Conservation (phyloP, 2,888 invertebrate genomes). For the Eugnorisma glareosa region DNA sequence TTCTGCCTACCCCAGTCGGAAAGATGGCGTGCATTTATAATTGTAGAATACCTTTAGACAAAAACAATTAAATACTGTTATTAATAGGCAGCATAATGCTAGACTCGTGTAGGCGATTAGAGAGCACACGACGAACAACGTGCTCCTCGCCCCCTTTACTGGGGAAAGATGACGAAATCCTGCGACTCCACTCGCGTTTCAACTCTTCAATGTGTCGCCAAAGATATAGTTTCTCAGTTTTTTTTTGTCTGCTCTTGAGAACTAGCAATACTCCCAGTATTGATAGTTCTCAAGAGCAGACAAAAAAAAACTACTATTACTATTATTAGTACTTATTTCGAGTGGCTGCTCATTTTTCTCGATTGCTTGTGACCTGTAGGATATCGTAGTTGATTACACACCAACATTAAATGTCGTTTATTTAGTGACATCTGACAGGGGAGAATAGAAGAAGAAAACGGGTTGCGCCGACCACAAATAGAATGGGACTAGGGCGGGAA, state of each 20-base stretch:
- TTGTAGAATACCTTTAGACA: neutral
- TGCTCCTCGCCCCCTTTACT: slow-evolving; percentile 9
- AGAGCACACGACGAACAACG: slow-evolving; percentile 30
- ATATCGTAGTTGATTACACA: neutral
- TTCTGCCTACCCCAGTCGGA: neutral
- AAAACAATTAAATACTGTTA: neutral
- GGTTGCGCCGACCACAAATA: neutral
- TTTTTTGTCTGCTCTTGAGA: neutral
- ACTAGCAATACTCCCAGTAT: too few relatives aligned
- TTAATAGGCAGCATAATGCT: neutral
- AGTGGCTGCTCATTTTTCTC: neutral
- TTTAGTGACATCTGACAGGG: neutral
- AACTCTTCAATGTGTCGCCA: slow-evolving; percentile 37
- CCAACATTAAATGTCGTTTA: neutral
- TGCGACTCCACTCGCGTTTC: neutral
- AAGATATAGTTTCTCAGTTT: slow-evolving; percentile 15
- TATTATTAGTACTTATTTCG: too few relatives aligned
- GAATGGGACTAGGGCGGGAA: neutral
- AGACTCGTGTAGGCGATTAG: neutral
- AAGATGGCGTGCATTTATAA: neutral
- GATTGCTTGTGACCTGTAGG: neutral
- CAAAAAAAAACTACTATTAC: too few relatives aligned
- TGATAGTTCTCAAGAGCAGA: too few relatives aligned
- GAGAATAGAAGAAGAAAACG: neutral
- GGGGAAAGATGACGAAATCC: slow-evolving; percentile 42